phyloP scores from a whole-genome alignment of 92 coral and sea anemone genomes.

The Zoanthus sociatus region DNA sequence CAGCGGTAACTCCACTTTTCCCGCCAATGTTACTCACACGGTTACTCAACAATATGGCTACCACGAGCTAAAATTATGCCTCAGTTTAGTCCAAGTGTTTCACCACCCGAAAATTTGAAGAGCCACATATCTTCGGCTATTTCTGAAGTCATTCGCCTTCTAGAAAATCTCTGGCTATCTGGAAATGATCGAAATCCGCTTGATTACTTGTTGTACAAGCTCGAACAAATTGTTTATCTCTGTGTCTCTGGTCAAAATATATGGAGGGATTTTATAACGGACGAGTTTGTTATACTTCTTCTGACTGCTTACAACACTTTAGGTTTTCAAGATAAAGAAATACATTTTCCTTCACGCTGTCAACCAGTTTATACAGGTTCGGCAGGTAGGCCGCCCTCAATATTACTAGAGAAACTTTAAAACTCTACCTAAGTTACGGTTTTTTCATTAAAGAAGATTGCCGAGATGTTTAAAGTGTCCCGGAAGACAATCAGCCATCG shows the following conservation, averaged over 20 bases:
- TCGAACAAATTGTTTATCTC: constrained; percentile 41
- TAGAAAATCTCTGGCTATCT: constrained; percentile 25
- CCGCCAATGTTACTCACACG: background rate
- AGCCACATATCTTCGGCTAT: background rate
- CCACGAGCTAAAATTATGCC: background rate
- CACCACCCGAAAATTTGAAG: constrained; percentile 2
- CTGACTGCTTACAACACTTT: constrained; percentile 30
- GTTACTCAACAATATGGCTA: background rate
- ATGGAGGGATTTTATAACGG: constrained; percentile 37
- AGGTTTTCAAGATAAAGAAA: constrained; percentile 8
- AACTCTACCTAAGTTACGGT: constrained; percentile 44
- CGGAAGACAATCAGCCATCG: constrained; percentile 51
- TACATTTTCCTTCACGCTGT: constrained; percentile 6
- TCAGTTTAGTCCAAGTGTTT: constrained; percentile 31
- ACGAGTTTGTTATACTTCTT: constrained; percentile 28
- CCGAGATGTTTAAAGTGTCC: constrained; percentile 43
- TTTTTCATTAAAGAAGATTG: constrained; percentile 41
- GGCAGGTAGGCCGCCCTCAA: constrained; percentile 41
- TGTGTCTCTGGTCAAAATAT: constrained; percentile 39
- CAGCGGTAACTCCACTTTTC: background rate
- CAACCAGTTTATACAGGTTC: constrained; percentile 43
- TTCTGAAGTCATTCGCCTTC: constrained; percentile 46
- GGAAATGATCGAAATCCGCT: constrained; percentile 51
- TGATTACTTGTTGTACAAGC: constrained; percentile 53
- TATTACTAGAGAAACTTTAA: constrained; percentile 39